Evolutionary conservation across 2,888 invertebrate genomes (phyloP), one percentile per base, ranked within the genome.

Genomic region (Argyresthia goedartella): DNA sequence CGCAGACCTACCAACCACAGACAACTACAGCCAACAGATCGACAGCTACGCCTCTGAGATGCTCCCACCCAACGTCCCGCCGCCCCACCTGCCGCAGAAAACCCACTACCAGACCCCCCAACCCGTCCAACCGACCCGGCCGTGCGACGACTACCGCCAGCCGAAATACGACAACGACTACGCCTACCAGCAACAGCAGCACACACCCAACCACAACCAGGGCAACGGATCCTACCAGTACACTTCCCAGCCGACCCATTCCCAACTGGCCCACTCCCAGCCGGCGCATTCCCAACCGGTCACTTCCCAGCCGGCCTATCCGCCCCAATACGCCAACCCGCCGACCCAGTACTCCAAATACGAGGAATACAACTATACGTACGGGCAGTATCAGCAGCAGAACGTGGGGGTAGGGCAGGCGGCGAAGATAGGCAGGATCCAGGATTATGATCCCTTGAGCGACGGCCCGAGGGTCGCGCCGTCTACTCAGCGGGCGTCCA

Each of bases 371-470:
- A 36, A 50, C 13, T 51, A 53, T 42, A 16, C 36, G 51, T 49
- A 67, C 39, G 64, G 65, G n/a, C 67, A 66, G 56, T 66, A 68
- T 51, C 63, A 60, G 36, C 71, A 67, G 46, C 70, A 69, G 53
- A 70, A 74, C 36, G 69, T 73, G 41, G 62, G 65, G 2, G 60
- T 57, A 1, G 60, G 60, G 8, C 59, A 57, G n/a, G 66, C 72
- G 50, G 79, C 79, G 72, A 88, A 88, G 71, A 89, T 94, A 69
- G 90, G 93, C 58, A 89, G 92, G 82, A 93, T 94, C 60, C 92
- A 93, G 59, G 94, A 95, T 66, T 94, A 94, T 65, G 94, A 95
- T 73, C 94, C 94, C 3, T 79, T 92, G 58, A 90, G 89, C 60
- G 92, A 92, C 65, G 91, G 91, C 49, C 92, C 92, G 13, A 87